Conservation (phyloP, 2,113 vertebrate genomes). For the Passer domesticus region DNA sequence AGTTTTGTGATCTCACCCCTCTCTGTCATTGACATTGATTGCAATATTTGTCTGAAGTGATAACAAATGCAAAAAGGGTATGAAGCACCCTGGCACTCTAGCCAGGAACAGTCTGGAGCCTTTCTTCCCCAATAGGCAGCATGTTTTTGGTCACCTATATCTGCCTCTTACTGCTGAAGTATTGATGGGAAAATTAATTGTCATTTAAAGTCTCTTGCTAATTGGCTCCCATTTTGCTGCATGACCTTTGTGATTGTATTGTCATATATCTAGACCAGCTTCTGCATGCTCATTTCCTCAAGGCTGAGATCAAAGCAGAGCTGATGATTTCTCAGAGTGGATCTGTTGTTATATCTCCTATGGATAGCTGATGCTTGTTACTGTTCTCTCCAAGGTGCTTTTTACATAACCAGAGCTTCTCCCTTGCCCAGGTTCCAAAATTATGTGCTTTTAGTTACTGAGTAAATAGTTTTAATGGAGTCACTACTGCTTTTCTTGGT, state of each 20-base stretch:
- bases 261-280: not conserved
- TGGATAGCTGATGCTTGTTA: not conserved
- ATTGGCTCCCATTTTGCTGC: not conserved
- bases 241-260: not conserved
- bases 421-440: not conserved
- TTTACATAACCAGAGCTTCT: not conserved
- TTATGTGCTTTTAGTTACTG: not conserved
- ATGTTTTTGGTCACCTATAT: fast-evolving
- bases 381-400: not conserved
- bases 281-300: not conserved
- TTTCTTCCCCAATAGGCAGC: not conserved
- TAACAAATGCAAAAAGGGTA: not conserved
- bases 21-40: not conserved
- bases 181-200: not conserved
- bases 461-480: not conserved
- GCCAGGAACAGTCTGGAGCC: not conserved
- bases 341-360: not conserved
- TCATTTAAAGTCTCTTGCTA: not conserved
- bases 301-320: not conserved
- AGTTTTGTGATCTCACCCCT: not conserved
- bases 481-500: not conserved
- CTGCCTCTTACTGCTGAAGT: not conserved
- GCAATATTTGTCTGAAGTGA: not conserved
- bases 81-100: not conserved
- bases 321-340: not conserved